Base-by-base conservation (phyloP, 2,888 invertebrate species). In the Standfussiana lucernea region DNA sequence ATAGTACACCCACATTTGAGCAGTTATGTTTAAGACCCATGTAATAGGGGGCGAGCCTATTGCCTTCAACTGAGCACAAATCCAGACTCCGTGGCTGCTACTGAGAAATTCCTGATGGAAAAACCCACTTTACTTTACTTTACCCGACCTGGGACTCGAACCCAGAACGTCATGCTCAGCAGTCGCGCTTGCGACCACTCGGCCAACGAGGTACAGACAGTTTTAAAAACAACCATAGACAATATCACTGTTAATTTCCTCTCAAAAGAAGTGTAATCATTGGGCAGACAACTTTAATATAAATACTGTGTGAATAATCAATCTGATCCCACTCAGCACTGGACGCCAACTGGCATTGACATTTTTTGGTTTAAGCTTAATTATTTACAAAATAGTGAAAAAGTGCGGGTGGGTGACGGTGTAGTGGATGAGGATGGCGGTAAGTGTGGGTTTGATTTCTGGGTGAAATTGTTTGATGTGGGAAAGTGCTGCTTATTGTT, bases 311-410 rank as follows among this genome's bases (percentile, higher is more conserved):
- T 87, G 86, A 76, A 83, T 91, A 89, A 92, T 92, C 90, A 91
- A 93, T 94, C 88, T 89, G 90, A 85, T 90, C 78, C 87, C 88
- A 85, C 85, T 91, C 89, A 84, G 88, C 82, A 67, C 42, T 40
- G 77, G 8, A 89, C 91, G 88, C 93, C 93, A 94, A 93, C 89
- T 96, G 96, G 90, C 85, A 92, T 89, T 95, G 96, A 95, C 96
- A 90, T 93, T 93, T 95, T 95, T 94, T 93, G 96, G 96, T 96
- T 95, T 92, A 91, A 93, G 94, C 95, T 96, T 96, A 94, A 96
- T 96, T 95, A 95, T 95, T 94, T 92, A 94, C 93, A 94, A 95
- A 95, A 95, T 93, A 91, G 91, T 91, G 93, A 94, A 95, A 95
- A 95, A 93, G 91, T 93, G 83, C 50, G 35, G 53, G 21, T n/a